Conservation (phyloP, 2,888 invertebrate species). For the Dasypogon diadema region DNA sequence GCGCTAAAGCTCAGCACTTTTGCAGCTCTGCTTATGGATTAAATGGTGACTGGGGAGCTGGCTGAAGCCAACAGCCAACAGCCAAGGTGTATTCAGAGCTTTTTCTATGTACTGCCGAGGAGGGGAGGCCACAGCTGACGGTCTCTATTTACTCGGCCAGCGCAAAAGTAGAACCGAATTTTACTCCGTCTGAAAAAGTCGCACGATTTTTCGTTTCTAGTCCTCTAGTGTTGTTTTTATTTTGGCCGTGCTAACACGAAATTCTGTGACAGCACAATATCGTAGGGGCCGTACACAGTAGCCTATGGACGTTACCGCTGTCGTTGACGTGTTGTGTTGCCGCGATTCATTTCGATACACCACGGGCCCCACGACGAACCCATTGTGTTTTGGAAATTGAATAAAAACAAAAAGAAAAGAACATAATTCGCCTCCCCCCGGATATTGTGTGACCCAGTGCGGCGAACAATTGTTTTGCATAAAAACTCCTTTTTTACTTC, state of each 20-base stretch:
- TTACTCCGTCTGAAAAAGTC: slow-evolving; percentile 22
- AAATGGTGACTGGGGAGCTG: too few relatives aligned
- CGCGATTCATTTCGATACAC: not conserved
- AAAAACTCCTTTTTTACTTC: slow-evolving; percentile 12
- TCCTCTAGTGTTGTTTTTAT: slow-evolving; percentile 29
- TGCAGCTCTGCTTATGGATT: too few relatives aligned
- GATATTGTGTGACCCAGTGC: slow-evolving; percentile 49
- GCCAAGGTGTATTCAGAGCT: too few relatives aligned
- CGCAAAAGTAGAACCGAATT: slow-evolving; percentile 34
- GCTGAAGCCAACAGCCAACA: too few relatives aligned
- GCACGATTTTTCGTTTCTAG: slow-evolving; percentile 17
- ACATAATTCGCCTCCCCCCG: not conserved
- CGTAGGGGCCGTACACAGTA: slow-evolving; percentile 41
- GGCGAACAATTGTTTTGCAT: slow-evolving; percentile 9
- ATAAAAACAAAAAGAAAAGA: slow-evolving; percentile 8
- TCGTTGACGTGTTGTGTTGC: slow-evolving; percentile 35
- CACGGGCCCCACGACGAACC: slow-evolving; percentile 3
- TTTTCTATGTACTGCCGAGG: not conserved
- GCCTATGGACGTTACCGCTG: slow-evolving; percentile 38
- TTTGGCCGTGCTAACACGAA: slow-evolving; percentile 37
- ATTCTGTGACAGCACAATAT: slow-evolving; percentile 18
- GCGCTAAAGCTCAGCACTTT: too few relatives aligned
- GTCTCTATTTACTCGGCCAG: slow-evolving; percentile 3
- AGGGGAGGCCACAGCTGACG: slow-evolving; percentile 27
- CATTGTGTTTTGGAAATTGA: slow-evolving; percentile 5